phyloP scores from a whole-genome alignment of 2,113 vertebrate species.

The Myotis davidii region DNA sequence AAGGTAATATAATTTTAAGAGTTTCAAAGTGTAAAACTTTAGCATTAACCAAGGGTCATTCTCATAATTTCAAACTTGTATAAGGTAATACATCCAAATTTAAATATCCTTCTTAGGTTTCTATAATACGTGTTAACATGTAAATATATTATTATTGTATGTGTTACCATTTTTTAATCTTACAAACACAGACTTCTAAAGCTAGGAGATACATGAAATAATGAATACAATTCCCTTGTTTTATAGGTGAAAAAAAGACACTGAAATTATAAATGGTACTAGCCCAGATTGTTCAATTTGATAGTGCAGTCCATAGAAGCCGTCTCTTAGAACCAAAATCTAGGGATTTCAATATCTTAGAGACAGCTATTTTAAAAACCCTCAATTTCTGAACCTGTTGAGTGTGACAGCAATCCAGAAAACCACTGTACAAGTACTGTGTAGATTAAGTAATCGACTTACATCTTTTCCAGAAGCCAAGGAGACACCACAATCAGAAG shows the following conservation, averaged over 20 bases:
- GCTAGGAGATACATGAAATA: background rate
- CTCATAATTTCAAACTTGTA: background rate
- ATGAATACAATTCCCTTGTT: background rate
- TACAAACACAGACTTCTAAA: background rate
- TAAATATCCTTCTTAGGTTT: background rate
- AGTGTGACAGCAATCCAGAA: background rate
- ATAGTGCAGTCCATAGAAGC: background rate
- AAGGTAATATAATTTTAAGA: constrained; percentile 14
- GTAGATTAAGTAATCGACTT: constrained; percentile 26
- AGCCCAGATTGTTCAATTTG: background rate
- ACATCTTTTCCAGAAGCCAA: constrained; percentile 13
- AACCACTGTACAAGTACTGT: background rate
- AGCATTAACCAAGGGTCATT: background rate
- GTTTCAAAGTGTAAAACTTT: background rate
- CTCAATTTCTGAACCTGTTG: background rate
- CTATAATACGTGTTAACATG: background rate
- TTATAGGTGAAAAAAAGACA: background rate
- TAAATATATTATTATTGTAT: background rate
- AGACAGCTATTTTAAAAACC: background rate
- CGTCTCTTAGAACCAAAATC: background rate
- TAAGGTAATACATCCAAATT: background rate
- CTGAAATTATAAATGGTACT: background rate
- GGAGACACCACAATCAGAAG: constrained; percentile 34
- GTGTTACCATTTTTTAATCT: background rate
- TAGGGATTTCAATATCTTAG: background rate